Evolutionary conservation across 2,797 vertebrate species (phyloP).

Genomic region (Lacerta agilis): DNA sequence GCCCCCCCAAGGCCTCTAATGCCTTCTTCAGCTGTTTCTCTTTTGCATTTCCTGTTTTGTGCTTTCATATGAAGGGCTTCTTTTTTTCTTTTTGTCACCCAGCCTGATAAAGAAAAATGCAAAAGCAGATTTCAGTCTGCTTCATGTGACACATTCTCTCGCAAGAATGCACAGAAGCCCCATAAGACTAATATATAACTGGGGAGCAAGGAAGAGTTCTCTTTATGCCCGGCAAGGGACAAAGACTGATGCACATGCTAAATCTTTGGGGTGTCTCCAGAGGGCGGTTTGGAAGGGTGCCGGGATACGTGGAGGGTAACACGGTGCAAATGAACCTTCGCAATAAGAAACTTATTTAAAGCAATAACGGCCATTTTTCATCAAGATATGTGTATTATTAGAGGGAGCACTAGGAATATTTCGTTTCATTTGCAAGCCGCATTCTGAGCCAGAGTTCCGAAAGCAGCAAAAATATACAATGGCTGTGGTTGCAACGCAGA

Average conservation of each 20-base stretch:
- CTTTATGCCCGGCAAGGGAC: neutral
- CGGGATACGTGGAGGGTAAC: neutral
- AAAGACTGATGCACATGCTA: neutral
- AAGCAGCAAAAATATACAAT: neutral
- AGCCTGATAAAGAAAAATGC: neutral
- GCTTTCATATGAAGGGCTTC: neutral
- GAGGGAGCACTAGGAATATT: neutral
- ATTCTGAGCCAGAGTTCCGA: neutral
- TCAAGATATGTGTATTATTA: neutral
- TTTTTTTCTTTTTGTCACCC: neutral
- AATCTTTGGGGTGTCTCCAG: neutral
- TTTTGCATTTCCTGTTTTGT: slow-evolving; percentile 6
- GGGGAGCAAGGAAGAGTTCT: neutral
- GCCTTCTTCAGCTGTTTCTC: slow-evolving; percentile 22
- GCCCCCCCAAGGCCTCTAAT: slow-evolving; percentile 1
- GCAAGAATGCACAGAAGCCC: slow-evolving; percentile 16
- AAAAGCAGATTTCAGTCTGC: neutral
- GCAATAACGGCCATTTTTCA: neutral
- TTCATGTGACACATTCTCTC: neutral
- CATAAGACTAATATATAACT: neutral
- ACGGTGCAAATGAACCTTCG: too few species aligned
- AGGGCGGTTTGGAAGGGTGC: neutral
- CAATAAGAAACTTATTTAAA: neutral
- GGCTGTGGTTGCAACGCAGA: neutral
- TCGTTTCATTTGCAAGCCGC: neutral